These are phyloP conservation scores for Rhea pennata DNA, from an alignment of 2,113 vertebrate species.

Conservation along the genomic window DNA sequence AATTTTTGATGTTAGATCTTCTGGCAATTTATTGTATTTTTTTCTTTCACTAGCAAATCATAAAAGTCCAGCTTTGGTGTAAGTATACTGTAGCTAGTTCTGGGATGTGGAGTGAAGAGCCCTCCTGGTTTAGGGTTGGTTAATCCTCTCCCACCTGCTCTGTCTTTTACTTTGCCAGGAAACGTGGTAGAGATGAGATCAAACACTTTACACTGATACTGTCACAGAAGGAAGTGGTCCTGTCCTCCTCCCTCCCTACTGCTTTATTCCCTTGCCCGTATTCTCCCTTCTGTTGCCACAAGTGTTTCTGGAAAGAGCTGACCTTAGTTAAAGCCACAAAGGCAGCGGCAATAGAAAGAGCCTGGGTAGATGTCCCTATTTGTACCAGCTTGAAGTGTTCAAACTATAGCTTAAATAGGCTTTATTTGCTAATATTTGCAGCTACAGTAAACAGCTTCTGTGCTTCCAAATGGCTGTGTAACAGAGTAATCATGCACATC, in stretches of 20 bases:
- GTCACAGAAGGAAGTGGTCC: background rate
- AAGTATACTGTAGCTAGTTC: background rate
- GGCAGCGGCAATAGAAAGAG: background rate
- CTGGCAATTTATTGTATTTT: background rate
- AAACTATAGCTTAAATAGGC: background rate
- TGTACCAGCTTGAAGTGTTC: background rate
- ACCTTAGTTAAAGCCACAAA: background rate
- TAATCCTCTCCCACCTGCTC: background rate
- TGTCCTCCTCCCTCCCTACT: background rate
- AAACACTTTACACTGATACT: background rate
- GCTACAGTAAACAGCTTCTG: background rate
- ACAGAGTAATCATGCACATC: background rate
- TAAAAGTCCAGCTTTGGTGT: background rate
- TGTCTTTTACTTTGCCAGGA: background rate
- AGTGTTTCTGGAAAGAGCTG: background rate
- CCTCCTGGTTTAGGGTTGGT: background rate
- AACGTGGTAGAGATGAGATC: background rate
- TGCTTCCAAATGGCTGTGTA: background rate
- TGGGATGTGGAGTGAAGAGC: background rate
- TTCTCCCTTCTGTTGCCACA: background rate
- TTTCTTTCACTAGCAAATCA: background rate
- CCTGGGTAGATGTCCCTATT: slow-evolving; percentile 20
- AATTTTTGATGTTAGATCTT: background rate
- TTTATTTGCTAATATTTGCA: slow-evolving; percentile 46
- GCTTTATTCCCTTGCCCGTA: background rate